Base-by-base conservation (phyloP, 1,140 invertebrate species). In the Zaprionus lachaisei region DNA sequence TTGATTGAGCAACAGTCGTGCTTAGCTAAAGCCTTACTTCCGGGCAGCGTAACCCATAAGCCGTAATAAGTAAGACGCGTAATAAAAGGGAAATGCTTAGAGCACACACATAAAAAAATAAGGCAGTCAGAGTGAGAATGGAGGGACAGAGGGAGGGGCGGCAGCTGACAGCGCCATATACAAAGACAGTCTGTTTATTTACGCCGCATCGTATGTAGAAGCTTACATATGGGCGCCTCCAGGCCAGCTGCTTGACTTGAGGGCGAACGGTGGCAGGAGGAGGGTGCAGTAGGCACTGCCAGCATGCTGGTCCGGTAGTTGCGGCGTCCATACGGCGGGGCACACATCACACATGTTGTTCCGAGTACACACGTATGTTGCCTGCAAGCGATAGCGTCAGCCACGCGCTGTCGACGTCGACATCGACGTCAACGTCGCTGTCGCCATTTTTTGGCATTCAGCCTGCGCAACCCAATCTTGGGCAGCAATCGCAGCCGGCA, bases 271-370 rank as follows among this genome's bases (percentile, higher is more conserved):
- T 15, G 28, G 47, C 37, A n/a, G 12, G 22, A 11, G 31, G 37
- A 5, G 31, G 9, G 66, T 9, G 60, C 14, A 11, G 58, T 56
- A 56, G 24, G 17, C 56, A 56, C 38, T 62, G 34, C 11, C 67
- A 57, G 56, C 41, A 51, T 37, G 66, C 20, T 66, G 57, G 63
- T 68, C 70, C 64, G 69, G 70, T 63, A 65, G 73, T 65, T 72
- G 80, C 78, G 78, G 75, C 81, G 60, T 91, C 91, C 91, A 92
- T 92, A 92, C 87, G 91, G 87, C 91, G 83, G 85, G 82, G 72
- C 91, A 90, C 91, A 92, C 75, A 92, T 92, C 91, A 92, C 91
- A 92, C 91, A 92, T 92, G 91, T 92, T 92, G 79, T 90, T 87
- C 78, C 85, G 91, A 92, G 83, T 91, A 92, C 91, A 87, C 91